These are phyloP conservation scores for Dicerorhinus sumatrensis DNA, from an alignment of 2,113 vertebrate species.

Conservation along the genomic window DNA sequence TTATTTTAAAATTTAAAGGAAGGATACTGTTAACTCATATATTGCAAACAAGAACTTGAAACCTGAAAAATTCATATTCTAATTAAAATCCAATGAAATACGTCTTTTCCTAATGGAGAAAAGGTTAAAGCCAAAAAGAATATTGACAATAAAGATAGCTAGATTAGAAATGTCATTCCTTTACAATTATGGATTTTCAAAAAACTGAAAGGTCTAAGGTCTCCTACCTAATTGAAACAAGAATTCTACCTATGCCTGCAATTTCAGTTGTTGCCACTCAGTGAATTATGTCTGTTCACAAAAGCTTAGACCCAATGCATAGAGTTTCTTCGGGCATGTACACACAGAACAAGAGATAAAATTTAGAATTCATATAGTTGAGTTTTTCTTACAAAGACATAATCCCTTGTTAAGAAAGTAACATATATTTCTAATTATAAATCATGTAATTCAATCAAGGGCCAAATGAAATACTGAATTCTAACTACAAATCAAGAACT, in stretches of 20 bases:
- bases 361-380: conserved; percentile 24
- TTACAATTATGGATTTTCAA: conserved; percentile 30
- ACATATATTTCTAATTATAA: conserved; percentile 20
- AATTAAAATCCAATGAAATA: conserved; percentile 59
- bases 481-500: conserved; percentile 17
- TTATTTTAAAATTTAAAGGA: conserved; percentile 17
- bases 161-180: conserved; percentile 45
- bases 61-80: not conserved
- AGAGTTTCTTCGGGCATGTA: not conserved
- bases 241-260: not conserved
- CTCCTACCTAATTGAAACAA: not conserved
- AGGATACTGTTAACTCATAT: not conserved
- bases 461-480: not conserved
- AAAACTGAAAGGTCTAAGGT: conserved; percentile 23
- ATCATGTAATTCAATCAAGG: not conserved
- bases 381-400: conserved; percentile 22
- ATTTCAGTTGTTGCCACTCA: not conserved
- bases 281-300: not conserved
- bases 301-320: not conserved
- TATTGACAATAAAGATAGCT: conserved; percentile 25
- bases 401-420: not conserved
- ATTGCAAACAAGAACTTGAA: conserved; percentile 50
- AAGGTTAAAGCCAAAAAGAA: conserved; percentile 14
- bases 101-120: not conserved
- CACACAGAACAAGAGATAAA: not conserved